Conservation (phyloP, 2,888 invertebrate species). For the Agriotes lineatus region DNA sequence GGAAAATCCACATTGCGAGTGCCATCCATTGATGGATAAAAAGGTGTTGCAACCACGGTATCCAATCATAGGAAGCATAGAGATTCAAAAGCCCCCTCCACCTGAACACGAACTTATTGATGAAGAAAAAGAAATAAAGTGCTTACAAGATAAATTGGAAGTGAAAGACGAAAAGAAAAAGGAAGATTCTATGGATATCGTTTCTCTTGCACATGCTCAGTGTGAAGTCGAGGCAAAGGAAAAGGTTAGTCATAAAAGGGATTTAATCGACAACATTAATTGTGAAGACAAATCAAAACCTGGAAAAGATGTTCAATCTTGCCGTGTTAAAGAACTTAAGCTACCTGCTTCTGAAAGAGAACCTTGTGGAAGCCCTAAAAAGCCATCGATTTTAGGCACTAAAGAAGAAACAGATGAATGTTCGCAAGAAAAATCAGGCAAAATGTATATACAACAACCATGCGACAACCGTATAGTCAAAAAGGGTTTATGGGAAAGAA, state of each 20-base stretch:
- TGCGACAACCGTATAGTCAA: not conserved
- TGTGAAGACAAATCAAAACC: too few relatives aligned
- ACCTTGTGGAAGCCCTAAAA: too few relatives aligned
- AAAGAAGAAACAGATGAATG: too few relatives aligned
- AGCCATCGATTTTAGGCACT: too few relatives aligned
- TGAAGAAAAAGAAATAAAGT: constrained; percentile 50
- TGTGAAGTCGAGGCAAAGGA: too few relatives aligned
- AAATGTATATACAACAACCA: constrained; percentile 33
- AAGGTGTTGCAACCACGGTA: constrained; percentile 52
- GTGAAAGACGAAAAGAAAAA: constrained; percentile 43
- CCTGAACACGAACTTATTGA: constrained; percentile 51
- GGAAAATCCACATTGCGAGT: constrained; percentile 51
- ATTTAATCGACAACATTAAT: too few relatives aligned
- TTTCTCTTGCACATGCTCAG: too few relatives aligned
- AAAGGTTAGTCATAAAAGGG: too few relatives aligned
- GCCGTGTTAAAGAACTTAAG: too few relatives aligned
- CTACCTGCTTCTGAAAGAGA: too few relatives aligned
- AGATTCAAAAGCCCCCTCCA: constrained; percentile 44
- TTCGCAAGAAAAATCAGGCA: constrained; percentile 44
- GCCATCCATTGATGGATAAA: constrained; percentile 40
- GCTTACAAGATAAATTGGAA: constrained; percentile 47
- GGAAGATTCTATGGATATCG: too few relatives aligned
- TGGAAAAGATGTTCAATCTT: too few relatives aligned
- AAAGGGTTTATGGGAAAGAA: constrained; percentile 51
- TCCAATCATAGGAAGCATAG: constrained; percentile 39